Base-by-base conservation (phyloP, 2,888 invertebrate species). In the Panopea generosa region DNA sequence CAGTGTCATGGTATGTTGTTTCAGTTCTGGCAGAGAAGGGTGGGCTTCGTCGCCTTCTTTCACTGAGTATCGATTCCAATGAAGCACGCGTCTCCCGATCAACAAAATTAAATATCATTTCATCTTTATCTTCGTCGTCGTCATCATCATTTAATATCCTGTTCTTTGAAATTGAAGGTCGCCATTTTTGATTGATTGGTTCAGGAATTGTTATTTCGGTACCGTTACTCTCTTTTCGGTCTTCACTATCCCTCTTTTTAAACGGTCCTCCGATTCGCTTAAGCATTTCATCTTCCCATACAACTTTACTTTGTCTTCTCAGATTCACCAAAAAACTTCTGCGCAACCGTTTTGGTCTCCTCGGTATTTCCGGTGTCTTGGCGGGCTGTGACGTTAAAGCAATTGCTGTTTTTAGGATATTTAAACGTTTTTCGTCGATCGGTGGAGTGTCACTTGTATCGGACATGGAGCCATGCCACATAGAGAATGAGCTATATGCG, bases 321-420 rank as follows among this genome's bases (percentile, higher is more conserved):
- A 75, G 56, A 16, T 26, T 66, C 0, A 68, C 22, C 0, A 81
- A 49, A 63, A 77, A 81, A 55, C 81, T 81, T 29, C 27, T 62
- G 1, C 81, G 50, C 9, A 75, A 50, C 2, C 73, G 69, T 43
- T 53, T 61, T 20, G 70, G 61, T 59, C 59, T 71, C 47, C 27
- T 70, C 4, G 55, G 3, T 16, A 43, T 40, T 24, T 70, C 77
- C 11, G 66, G 69, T 45, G 60, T 33, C 16, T 56, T 65, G 14
- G 69, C 53, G n/a, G 77, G 77, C 33, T 81, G 72, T 24, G 81
- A 81, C 18, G 81, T 72, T n/a, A 81, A 50, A 2, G 81, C 71
- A 22, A 81, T 69, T 6, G 81, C 81, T 9, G 72, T 62, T 59
- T 74, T 74, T 4, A 81, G 27, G 16, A 71, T 77, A 53, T 81